Percentiles rank a stretch among this genome's conserved stretches.
These are phyloP conservation scores for Pseudomyrmex cubaensis DNA, from an alignment of 1,140 invertebrate genomes.

Conservation along the genomic window DNA sequence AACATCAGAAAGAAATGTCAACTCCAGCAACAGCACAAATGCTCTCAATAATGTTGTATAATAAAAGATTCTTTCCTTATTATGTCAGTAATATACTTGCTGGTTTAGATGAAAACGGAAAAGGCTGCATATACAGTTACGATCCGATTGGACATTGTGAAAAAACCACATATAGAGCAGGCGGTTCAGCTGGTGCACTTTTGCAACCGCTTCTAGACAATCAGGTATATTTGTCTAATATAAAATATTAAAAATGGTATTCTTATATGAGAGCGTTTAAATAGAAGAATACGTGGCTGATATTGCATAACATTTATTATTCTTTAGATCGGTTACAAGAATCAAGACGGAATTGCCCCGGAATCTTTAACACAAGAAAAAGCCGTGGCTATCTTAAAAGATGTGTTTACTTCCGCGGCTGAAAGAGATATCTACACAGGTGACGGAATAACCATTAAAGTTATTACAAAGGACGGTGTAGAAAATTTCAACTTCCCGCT, in stretches of 20 bases:
- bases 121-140: conserved; percentile 97
- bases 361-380: conserved; percentile 90
- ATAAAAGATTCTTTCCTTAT: conserved; percentile 99
- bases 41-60: conserved; percentile 98
- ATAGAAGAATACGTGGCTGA: background rate
- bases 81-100: conserved; percentile 98
- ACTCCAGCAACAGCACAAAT: conserved; percentile 97
- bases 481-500: conserved; percentile 89
- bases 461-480: conserved; percentile 96
- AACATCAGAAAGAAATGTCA: conserved; percentile 97
- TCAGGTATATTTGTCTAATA: conserved; percentile 85
- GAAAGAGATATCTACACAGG: conserved; percentile 99
- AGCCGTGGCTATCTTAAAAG: conserved; percentile 94
- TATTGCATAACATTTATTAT: conserved; percentile 27
- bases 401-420: conserved; percentile 98
- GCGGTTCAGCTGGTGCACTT: conserved; percentile 93
- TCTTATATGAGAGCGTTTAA: background rate
- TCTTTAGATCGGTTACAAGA: conserved; percentile 92
- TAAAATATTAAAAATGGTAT: background rate
- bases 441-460: conserved; percentile 94
- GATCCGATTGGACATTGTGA: conserved; percentile 98
- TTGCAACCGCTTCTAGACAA: conserved; percentile 95
- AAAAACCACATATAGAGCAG: conserved; percentile 91
- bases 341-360: conserved; percentile 90
- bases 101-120: conserved; percentile 94